Conservation (phyloP, 2,888 invertebrate species). For the Coleophora deauratella region DNA sequence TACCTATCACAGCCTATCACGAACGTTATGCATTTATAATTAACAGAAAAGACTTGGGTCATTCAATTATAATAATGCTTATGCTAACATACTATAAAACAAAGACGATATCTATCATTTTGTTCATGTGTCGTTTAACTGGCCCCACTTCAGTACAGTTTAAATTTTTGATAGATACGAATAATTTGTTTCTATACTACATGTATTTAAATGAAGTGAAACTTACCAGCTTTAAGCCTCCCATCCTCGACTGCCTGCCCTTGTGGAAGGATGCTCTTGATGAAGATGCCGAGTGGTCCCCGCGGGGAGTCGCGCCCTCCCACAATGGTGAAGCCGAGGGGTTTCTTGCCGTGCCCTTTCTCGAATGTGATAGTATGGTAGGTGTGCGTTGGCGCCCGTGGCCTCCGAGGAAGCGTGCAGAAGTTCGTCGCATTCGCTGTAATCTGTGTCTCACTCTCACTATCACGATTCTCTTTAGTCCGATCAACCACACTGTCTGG, state of each 20-base stretch:
- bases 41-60: too few species aligned
- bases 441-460: slow-evolving; percentile 49
- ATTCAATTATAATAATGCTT: not conserved
- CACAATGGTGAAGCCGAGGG: slow-evolving; percentile 91
- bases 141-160: too few species aligned
- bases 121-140: too few species aligned
- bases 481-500: slow-evolving; percentile 45
- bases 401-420: slow-evolving; percentile 82
- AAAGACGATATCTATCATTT: too few species aligned
- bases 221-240: slow-evolving; percentile 83
- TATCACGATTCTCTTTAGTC: slow-evolving; percentile 44
- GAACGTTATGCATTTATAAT: slow-evolving; percentile 21
- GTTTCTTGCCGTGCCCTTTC: slow-evolving; percentile 88
- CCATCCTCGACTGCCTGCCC: slow-evolving; percentile 91
- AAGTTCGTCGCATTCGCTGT: slow-evolving; percentile 75
- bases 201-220: not conserved
- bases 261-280: slow-evolving; percentile 87
- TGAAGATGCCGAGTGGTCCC: slow-evolving; percentile 89
- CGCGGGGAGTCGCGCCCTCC: slow-evolving; percentile 90
- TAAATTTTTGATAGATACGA: too few species aligned
- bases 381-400: slow-evolving; percentile 79
- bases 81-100: too few species aligned
- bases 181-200: too few species aligned
- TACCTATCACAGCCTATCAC: slow-evolving; percentile 16
- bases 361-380: slow-evolving; percentile 83